Evolutionary conservation across 2,888 invertebrate genomes (phyloP), one percentile per base, ranked within the genome.

Genomic region (Uropetala carovei): DNA sequence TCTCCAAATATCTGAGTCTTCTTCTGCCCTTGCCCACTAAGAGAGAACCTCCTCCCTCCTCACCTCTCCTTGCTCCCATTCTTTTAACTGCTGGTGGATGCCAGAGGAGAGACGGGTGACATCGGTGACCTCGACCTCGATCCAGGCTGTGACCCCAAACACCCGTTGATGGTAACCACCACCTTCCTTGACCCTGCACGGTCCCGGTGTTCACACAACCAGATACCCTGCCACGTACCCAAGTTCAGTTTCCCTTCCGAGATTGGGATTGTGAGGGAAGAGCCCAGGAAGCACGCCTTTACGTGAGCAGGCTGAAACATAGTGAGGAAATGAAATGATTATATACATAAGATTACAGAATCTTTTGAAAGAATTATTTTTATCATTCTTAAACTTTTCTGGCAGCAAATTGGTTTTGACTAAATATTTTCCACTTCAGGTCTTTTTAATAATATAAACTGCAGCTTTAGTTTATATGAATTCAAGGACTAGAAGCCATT

Each of bases 181-280:
- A 97, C 95, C 96, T 98, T 98, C 94, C 98, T 97, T 95, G 98
- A 98, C 94, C 99, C 98, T 94, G 99, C 99, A 95, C 98, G 98
- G 96, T 99, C 98, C 95, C 99, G 97, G 96, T 99, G 99, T 95
- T 99, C 99, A 96, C 99, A 99, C 94, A 99, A 96, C 99, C 99
- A 99, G 94, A 99, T 98, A 93, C 99, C 99, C 96, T 99, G 99
- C 99, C 99, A 99, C 94, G 98, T 99, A 94, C 99, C 99, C 94
- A 99, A 96, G 95, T 98, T 98, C 94, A 99, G 96, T 95, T 98
- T 98, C 94, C 99, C 99, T 94, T 99, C 98, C 94, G 99, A 98
- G 95, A 99, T 98, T 93, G 99, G 99, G 95, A 99, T 98, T 94
- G 98, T 99, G 95, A 99, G 96, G 94, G 98, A 98, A 93, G 99